Percentiles rank a stretch among this genome's conserved stretches.
phyloP scores from a whole-genome alignment of 92 coral and sea anemone genomes.

The Phenganax stokvisi region DNA sequence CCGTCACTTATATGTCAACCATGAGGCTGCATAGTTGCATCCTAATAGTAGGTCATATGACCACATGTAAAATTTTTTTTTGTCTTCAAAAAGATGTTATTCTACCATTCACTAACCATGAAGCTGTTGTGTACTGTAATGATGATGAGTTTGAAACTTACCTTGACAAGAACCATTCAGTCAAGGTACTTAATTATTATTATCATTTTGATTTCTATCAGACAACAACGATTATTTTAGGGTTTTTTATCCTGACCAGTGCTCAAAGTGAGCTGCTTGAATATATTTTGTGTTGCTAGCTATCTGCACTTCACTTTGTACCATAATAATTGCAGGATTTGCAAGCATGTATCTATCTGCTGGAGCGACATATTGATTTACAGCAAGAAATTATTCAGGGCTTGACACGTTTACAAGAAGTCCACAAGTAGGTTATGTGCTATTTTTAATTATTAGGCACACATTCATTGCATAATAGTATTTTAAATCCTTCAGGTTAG shows the following conservation, averaged over 20 bases:
- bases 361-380: constrained; percentile 69
- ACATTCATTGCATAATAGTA: background rate
- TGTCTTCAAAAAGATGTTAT: constrained; percentile 4
- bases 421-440: constrained; percentile 35
- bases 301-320: background rate
- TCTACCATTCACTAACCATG: constrained; percentile 31
- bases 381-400: constrained; percentile 56
- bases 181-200: constrained; percentile 9
- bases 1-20: too few species aligned
- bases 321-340: constrained; percentile 46
- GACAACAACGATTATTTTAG: background rate
- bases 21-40: too few species aligned
- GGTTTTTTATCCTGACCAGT: background rate
- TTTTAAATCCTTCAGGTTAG: constrained; percentile 5
- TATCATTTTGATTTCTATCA: background rate
- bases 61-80: background rate
- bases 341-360: constrained; percentile 51
- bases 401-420: constrained; percentile 45
- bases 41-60: too few species aligned
- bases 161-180: constrained; percentile 5
- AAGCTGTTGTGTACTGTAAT: constrained; percentile 30
- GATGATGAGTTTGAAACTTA: constrained; percentile 34
- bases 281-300: background rate
- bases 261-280: background rate
- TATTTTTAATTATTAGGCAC: background rate